phyloP scores from a whole-genome alignment of 35 echinoderm and acorn worm genomes.

The Chiridota heheva region DNA sequence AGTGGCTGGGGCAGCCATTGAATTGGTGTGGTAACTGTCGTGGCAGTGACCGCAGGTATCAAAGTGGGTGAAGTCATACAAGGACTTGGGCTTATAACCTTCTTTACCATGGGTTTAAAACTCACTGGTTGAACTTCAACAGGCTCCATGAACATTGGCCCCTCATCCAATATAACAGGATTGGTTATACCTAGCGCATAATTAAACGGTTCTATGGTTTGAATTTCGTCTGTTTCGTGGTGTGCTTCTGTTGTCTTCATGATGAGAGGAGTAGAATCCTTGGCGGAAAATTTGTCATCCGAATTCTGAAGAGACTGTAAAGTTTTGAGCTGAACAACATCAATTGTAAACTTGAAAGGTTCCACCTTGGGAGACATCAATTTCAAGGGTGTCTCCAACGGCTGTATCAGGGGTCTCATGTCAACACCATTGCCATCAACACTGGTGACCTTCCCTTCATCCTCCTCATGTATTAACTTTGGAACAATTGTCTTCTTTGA shows the following conservation, averaged over 20 bases:
- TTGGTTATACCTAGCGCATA: constrained; percentile 26
- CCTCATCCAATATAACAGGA: constrained; percentile 15
- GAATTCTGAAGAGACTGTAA: constrained; percentile 68
- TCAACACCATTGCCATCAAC: not conserved
- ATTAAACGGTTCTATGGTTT: constrained; percentile 24
- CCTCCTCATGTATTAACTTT: constrained; percentile 87
- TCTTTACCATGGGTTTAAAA: constrained; percentile 25
- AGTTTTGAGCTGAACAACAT: constrained; percentile 78
- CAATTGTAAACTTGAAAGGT: constrained; percentile 94
- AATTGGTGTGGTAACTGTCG: not conserved
- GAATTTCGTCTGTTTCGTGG: constrained; percentile 24
- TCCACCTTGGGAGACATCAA: constrained; percentile 73
- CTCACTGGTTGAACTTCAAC: constrained; percentile 25
- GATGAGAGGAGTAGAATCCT: constrained; percentile 33
- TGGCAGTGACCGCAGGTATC: not conserved
- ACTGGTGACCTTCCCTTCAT: constrained; percentile 48
- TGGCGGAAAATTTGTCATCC: constrained; percentile 28
- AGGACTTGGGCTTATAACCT: too few species aligned
- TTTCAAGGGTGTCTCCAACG: constrained; percentile 5
- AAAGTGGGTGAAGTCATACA: constrained; percentile 15
- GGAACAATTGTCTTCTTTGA: constrained; percentile 75
- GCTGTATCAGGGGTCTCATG: constrained; percentile 7
- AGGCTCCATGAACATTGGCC: constrained; percentile 1
- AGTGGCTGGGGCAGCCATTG: not conserved
- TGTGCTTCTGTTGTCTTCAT: constrained; percentile 31